Evolutionary conservation across 2,113 vertebrate species (phyloP).

Genomic region (Lepisosteus osseus): DNA sequence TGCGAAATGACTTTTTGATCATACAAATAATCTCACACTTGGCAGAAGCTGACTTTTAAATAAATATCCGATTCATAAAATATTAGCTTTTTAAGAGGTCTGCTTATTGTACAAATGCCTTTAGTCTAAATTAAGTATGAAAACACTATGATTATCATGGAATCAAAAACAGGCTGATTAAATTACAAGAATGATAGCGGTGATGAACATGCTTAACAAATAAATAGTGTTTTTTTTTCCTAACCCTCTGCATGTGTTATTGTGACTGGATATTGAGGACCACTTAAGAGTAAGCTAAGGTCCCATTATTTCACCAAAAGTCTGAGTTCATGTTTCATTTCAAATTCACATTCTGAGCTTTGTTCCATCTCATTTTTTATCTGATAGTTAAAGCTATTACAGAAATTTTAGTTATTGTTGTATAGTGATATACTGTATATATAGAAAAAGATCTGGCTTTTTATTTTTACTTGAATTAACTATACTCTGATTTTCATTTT

Average conservation of each 20-base stretch:
- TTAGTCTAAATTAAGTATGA: slow-evolving; percentile 41
- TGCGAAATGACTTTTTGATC: slow-evolving; percentile 77
- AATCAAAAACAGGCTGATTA: slow-evolving; percentile 45
- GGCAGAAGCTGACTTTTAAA: slow-evolving; percentile 64
- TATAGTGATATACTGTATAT: no score
- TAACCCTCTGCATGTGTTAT: slow-evolving; percentile 26
- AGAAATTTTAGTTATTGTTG: no score
- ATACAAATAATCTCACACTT: slow-evolving; percentile 78
- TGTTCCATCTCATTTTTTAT: slow-evolving; percentile 2
- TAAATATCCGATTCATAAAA: slow-evolving; percentile 63
- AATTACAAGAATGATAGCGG: slow-evolving; percentile 46
- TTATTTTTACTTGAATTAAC: no score
- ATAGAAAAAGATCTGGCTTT: no score
- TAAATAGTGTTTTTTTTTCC: slow-evolving; percentile 43
- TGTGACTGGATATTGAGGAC: slow-evolving; percentile 13
- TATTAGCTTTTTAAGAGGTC: slow-evolving; percentile 55
- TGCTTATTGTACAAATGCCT: slow-evolving; percentile 59
- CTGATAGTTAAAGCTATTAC: background rate
- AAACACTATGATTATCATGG: slow-evolving; percentile 45
- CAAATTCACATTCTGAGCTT: background rate
- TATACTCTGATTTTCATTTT: no score
- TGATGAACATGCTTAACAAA: slow-evolving; percentile 48
- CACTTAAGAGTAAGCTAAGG: background rate
- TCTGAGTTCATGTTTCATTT: background rate
- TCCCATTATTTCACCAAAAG: background rate